Percentiles rank a stretch among this genome's conserved stretches.
These are phyloP conservation scores for Fragum fragum DNA, from an alignment of 2,888 invertebrate genomes.

Conservation along the genomic window DNA sequence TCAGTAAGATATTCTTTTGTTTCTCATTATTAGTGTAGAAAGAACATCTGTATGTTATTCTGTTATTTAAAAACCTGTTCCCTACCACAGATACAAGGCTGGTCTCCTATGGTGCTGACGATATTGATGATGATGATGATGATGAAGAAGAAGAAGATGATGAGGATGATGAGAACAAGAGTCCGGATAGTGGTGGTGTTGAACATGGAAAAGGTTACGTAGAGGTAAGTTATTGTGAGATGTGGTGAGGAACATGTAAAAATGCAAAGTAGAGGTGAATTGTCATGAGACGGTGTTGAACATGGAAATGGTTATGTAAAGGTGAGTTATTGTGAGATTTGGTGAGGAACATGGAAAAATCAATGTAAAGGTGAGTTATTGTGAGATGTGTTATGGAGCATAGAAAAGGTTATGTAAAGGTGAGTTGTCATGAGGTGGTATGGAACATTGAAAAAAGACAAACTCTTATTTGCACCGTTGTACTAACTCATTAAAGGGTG, in stretches of 20 bases:
- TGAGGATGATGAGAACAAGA: slow-evolving; percentile 69
- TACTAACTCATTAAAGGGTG: too few relatives aligned
- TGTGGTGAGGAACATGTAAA: background rate
- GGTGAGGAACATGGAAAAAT: slow-evolving; percentile 50
- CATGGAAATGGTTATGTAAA: too few relatives aligned
- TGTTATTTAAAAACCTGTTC: too few relatives aligned
- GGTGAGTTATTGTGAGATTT: too few relatives aligned
- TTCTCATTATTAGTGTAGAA: too few relatives aligned
- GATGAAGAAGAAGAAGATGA: slow-evolving; percentile 54
- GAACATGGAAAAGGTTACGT: slow-evolving; percentile 53
- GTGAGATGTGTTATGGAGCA: slow-evolving; percentile 31
- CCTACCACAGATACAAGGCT: slow-evolving; percentile 72
- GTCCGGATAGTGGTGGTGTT: slow-evolving; percentile 29
- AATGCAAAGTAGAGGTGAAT: too few relatives aligned
- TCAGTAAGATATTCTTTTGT: too few relatives aligned
- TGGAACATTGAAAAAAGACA: background rate
- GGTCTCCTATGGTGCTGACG: slow-evolving; percentile 83
- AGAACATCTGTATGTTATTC: too few relatives aligned
- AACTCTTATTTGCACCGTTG: too few relatives aligned
- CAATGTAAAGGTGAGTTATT: slow-evolving; percentile 66
- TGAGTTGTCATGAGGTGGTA: slow-evolving; percentile 6
- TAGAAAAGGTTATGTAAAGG: slow-evolving; percentile 56
- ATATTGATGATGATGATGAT: slow-evolving; percentile 73
- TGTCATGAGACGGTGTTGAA: too few relatives aligned
- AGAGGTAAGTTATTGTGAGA: slow-evolving; percentile 42